These are phyloP conservation scores for Villa cingulata DNA, from an alignment of 2,888 invertebrate genomes.

Conservation along the genomic window DNA sequence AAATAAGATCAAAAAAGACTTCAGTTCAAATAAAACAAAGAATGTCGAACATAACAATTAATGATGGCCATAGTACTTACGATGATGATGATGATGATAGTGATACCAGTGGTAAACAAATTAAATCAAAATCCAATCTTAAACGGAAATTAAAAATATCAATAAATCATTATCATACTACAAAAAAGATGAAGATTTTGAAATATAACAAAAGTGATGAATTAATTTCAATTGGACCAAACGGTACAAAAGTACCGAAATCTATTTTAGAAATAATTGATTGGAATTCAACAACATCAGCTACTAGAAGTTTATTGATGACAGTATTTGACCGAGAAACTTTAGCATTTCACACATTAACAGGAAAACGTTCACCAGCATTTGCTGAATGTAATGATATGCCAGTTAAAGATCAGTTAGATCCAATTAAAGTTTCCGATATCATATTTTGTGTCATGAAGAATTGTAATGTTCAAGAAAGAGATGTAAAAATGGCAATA, in stretches of 20 bases:
- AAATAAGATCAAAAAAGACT: neutral
- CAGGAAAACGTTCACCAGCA: conserved; percentile 44
- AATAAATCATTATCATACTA: neutral
- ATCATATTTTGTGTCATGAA: conserved; percentile 6
- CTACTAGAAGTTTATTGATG: conserved; percentile 43
- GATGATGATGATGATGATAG: too few relatives aligned
- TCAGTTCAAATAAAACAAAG: too few relatives aligned
- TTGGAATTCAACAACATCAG: conserved; percentile 31
- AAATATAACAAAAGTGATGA: neutral
- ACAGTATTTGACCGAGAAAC: conserved; percentile 42
- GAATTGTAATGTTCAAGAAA: conserved; percentile 1
- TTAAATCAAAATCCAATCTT: neutral
- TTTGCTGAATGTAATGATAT: conserved; percentile 22
- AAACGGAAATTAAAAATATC: neutral
- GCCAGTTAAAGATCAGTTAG: conserved; percentile 31
- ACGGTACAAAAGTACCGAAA: neutral
- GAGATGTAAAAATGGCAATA: conserved; percentile 5
- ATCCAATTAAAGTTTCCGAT: conserved; percentile 25
- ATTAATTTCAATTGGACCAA: conserved; percentile 1
- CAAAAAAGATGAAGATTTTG: neutral
- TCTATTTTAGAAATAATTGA: neutral
- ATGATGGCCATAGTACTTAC: too few relatives aligned
- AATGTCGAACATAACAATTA: too few relatives aligned
- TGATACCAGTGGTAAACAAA: too few relatives aligned
- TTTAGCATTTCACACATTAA: conserved; percentile 44